A percentile compares a stretch with the other conserved stretches of the same genome.
These are phyloP conservation scores for Nannoperca obscura DNA, from an alignment of 2,797 vertebrate species.

Conservation along the genomic window DNA sequence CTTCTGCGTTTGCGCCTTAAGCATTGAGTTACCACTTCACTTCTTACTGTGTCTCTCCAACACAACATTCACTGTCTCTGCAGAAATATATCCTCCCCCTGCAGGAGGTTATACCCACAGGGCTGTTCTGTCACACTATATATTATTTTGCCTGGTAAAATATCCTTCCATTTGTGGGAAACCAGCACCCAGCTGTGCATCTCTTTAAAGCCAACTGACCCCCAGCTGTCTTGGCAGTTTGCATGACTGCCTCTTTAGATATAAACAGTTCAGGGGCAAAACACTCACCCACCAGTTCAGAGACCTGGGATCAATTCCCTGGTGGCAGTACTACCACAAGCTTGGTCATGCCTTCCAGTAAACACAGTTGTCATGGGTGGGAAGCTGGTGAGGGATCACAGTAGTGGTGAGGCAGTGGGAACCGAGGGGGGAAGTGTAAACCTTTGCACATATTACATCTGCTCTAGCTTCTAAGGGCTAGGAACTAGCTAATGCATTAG, in stretches of 20 bases:
- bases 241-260: conserved; percentile 69
- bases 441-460: neutral
- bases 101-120: conserved; percentile 61
- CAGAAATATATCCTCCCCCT: conserved; percentile 62
- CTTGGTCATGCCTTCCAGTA: conserved; percentile 50
- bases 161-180: conserved; percentile 59
- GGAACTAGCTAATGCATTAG: neutral
- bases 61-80: conserved; percentile 51
- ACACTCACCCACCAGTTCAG: conserved; percentile 51
- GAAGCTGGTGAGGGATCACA: conserved; percentile 46
- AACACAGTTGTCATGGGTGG: conserved; percentile 51
- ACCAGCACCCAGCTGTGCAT: conserved; percentile 67
- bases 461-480: neutral
- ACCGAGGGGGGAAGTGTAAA: neutral
- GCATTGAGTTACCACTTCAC: conserved; percentile 47
- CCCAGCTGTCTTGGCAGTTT: conserved; percentile 61
- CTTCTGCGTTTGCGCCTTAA: conserved; percentile 49
- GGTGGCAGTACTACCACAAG: conserved; percentile 39
- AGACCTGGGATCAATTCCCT: conserved; percentile 58
- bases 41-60: conserved; percentile 48
- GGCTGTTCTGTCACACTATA: conserved; percentile 52
- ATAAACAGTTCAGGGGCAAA: conserved; percentile 63
- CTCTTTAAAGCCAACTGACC: conserved; percentile 66
- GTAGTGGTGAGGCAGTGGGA: conserved; percentile 10
- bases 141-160: conserved; percentile 56